Conservation (phyloP, 1,140 invertebrate genomes). For the Drosophila parabipectinata region DNA sequence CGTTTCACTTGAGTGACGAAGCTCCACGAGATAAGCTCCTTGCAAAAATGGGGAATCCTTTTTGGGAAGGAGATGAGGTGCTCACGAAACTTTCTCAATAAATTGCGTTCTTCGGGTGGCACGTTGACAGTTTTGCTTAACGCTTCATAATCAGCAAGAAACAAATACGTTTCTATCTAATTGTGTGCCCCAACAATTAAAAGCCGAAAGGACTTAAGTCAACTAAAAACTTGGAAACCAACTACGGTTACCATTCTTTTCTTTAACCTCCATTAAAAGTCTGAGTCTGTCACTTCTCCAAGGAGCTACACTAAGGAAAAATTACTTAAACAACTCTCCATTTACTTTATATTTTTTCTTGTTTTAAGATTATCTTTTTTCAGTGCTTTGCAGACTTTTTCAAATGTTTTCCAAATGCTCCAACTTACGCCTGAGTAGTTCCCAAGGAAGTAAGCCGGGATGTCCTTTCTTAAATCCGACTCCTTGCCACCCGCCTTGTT, state of each 20-base stretch:
- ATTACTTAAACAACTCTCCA: not conserved
- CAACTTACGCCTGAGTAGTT: conserved; percentile 62
- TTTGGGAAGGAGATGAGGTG: conserved; percentile 1
- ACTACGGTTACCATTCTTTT: conserved; percentile 7
- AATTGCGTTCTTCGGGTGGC: conserved; percentile 78
- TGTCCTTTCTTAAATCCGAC: conserved; percentile 39
- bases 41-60: conserved; percentile 37
- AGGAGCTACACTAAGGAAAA: not conserved
- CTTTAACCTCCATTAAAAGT: conserved; percentile 11
- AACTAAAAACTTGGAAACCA: conserved; percentile 46
- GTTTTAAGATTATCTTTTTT: not conserved
- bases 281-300: not conserved
- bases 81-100: conserved; percentile 77
- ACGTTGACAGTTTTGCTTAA: conserved; percentile 84
- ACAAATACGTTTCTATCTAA: conserved; percentile 83
- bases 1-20: conserved; percentile 79
- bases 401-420: conserved; percentile 39
- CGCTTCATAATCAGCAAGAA: conserved; percentile 84
- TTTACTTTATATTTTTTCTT: not conserved
- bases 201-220: conserved; percentile 62
- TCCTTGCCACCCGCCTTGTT: conserved; percentile 4
- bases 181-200: conserved; percentile 76
- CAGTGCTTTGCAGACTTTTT: conserved; percentile 32
- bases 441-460: conserved; percentile 39
- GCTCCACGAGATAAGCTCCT: conserved; percentile 72